These are phyloP conservation scores for Amyelois transitella DNA, from an alignment of 1,140 invertebrate genomes.

Conservation along the genomic window DNA sequence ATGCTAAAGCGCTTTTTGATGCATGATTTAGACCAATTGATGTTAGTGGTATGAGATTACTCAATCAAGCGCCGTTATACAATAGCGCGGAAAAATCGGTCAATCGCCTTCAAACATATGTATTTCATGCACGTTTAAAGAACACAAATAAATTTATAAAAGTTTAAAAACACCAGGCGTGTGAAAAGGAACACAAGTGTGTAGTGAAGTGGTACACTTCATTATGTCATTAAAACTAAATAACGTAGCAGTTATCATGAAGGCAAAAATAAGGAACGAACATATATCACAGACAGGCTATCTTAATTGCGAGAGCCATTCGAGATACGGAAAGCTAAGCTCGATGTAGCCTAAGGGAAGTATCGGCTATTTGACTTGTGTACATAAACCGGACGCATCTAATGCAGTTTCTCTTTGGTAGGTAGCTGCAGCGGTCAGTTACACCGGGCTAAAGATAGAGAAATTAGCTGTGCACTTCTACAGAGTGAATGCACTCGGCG, in stretches of 20 bases:
- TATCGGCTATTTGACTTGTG: constrained; percentile 37
- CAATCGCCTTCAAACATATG: neutral
- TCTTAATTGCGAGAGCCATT: constrained; percentile 8
- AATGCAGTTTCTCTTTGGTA: constrained; percentile 61
- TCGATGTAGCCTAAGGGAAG: constrained; percentile 32
- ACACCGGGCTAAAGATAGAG: constrained; percentile 71
- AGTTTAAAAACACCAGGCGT: neutral
- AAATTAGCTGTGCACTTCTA: constrained; percentile 55
- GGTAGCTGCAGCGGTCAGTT: constrained; percentile 61
- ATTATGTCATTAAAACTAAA: neutral
- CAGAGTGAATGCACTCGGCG: constrained; percentile 51
- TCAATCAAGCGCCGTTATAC: neutral
- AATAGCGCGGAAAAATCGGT: neutral
- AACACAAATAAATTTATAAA: neutral
- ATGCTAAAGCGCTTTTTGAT: neutral
- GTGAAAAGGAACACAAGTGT: neutral
- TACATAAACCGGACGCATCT: constrained; percentile 58
- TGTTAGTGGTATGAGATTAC: neutral
- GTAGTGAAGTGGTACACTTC: neutral
- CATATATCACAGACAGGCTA: neutral
- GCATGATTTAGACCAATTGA: neutral
- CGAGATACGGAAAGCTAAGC: constrained; percentile 4
- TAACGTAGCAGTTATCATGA: neutral
- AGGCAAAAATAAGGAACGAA: neutral
- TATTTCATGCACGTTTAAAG: neutral